phyloP scores from a whole-genome alignment of 2,888 invertebrate species.

The Perdita meconis region DNA sequence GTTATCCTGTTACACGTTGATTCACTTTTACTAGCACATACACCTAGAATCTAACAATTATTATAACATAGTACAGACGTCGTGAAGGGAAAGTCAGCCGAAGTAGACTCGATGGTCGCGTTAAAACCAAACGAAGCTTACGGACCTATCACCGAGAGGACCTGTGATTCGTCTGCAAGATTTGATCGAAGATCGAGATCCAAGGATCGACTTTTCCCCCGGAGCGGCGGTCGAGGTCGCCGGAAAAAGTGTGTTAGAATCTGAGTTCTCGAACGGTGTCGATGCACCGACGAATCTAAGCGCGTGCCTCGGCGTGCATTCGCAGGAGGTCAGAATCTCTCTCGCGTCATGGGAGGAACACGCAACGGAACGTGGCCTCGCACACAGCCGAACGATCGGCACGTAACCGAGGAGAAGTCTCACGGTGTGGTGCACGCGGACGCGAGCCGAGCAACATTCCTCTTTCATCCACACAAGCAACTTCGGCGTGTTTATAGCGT shows the following conservation, averaged over 20 bases:
- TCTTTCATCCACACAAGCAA: constrained; percentile 76
- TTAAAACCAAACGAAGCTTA: too few species aligned
- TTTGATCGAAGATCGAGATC: too few species aligned
- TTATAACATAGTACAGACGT: too few species aligned
- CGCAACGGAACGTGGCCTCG: constrained; percentile 37
- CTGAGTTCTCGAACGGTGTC: constrained; percentile 1
- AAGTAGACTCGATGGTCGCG: too few species aligned
- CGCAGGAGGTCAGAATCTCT: constrained; percentile 58
- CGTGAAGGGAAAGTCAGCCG: too few species aligned
- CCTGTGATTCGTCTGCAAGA: too few species aligned
- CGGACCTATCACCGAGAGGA: too few species aligned
- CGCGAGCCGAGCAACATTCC: constrained; percentile 82
- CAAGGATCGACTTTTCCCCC: too few species aligned
- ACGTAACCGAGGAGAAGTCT: constrained; percentile 34
- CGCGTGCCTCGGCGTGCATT: constrained; percentile 48
- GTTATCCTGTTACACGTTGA: too few species aligned
- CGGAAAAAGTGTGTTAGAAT: constrained; percentile 1
- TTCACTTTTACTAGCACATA: too few species aligned
- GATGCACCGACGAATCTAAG: constrained; percentile 9
- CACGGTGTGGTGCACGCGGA: constrained; percentile 55
- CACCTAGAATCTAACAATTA: too few species aligned
- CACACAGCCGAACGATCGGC: constrained; percentile 52
- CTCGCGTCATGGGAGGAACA: constrained; percentile 46
- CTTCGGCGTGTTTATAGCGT: constrained; percentile 70
- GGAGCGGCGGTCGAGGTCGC: too few species aligned